Evolutionary conservation across 2,113 vertebrate species (phyloP).

Genomic region (Silurus meridionalis): DNA sequence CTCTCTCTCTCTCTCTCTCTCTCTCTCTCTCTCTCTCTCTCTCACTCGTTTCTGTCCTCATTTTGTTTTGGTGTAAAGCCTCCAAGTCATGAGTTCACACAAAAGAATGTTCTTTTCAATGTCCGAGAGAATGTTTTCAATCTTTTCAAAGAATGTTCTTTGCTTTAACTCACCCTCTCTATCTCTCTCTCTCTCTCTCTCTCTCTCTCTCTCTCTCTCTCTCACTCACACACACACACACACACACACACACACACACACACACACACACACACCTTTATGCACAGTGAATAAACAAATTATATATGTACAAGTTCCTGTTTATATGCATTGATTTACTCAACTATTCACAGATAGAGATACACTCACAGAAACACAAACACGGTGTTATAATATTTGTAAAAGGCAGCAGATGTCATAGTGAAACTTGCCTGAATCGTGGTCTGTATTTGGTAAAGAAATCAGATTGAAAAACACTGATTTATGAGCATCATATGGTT

Average conservation of each 20-base stretch:
- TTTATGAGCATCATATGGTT: not conserved
- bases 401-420: not conserved
- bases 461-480: not conserved
- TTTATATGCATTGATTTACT: not conserved
- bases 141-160: conserved; percentile 71
- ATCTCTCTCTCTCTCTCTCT: not conserved
- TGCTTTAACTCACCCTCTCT: conserved; percentile 28
- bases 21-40: conserved; percentile 5
- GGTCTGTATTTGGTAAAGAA: no score
- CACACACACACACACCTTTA: not conserved
- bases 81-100: conserved; percentile 76
- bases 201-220: conserved; percentile 4
- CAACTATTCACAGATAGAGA: not conserved
- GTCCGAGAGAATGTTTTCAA: no score
- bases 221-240: not conserved
- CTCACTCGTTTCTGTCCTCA: not conserved
- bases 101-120: conserved; percentile 73
- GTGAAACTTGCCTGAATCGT: not conserved
- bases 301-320: not conserved
- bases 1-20: conserved; percentile 47
- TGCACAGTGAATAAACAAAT: not conserved
- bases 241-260: not conserved
- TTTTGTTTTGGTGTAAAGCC: conserved; percentile 53
- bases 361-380: not conserved
- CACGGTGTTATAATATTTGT: not conserved